phyloP scores from a whole-genome alignment of 2,888 invertebrate genomes.

The Julus scanicus region DNA sequence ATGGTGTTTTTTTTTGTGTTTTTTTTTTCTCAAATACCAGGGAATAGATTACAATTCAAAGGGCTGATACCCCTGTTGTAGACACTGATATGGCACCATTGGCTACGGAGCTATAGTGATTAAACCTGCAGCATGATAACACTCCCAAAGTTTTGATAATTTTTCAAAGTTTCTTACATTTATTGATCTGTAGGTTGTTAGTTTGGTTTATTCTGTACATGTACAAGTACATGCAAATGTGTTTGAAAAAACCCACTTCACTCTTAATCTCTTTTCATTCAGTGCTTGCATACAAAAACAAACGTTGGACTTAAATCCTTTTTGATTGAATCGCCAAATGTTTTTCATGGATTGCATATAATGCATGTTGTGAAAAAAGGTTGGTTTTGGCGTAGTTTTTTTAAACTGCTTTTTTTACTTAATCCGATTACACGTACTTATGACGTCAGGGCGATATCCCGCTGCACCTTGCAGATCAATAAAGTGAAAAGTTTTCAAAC shows the following conservation, averaged over 20 bases:
- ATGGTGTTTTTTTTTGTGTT: background rate
- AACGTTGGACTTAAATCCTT: background rate
- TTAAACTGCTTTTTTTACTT: background rate
- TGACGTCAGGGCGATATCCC: background rate
- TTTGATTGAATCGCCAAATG: slow-evolving; percentile 34
- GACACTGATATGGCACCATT: background rate
- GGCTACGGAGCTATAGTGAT: too few species aligned
- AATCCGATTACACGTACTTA: slow-evolving; percentile 30
- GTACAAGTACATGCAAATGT: background rate
- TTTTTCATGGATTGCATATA: background rate
- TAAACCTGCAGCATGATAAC: too few species aligned
- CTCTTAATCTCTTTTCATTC: slow-evolving; percentile 14
- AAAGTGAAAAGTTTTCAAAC: background rate
- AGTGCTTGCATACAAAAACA: background rate
- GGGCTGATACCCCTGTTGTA: background rate
- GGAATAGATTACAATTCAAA: background rate
- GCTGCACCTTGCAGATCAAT: background rate
- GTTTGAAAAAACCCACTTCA: background rate
- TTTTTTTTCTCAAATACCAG: background rate
- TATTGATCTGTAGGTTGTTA: background rate
- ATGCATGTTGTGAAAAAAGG: background rate
- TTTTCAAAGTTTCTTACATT: background rate
- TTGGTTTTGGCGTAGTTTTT: background rate
- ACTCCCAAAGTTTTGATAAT: background rate
- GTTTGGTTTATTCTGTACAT: background rate